A percentile compares a stretch with the other conserved stretches of the same genome.
phyloP scores from a whole-genome alignment of 2,113 vertebrate species.

The Laticauda laticaudata region DNA sequence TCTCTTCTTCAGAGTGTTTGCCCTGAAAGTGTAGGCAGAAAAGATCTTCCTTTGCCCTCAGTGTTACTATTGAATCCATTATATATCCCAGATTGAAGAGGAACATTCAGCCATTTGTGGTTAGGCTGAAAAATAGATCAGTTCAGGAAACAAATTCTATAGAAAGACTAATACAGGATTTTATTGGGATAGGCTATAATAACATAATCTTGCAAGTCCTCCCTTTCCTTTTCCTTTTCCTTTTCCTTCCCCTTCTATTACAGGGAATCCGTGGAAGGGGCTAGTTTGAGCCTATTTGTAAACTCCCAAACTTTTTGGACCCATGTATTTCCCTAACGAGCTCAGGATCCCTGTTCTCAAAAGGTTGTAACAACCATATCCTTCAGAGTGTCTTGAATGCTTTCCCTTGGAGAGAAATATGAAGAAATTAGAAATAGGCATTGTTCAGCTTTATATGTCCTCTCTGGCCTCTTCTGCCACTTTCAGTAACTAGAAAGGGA shows the following conservation, averaged over 20 bases:
- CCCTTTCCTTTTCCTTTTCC: neutral
- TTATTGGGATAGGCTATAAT: neutral
- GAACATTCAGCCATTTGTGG: neutral
- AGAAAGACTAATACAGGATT: neutral
- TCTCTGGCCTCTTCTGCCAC: neutral
- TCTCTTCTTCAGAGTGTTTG: neutral
- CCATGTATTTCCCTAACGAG: neutral
- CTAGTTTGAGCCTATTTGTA: neutral
- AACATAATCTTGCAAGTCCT: neutral
- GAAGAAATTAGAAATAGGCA: neutral
- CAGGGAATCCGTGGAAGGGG: neutral
- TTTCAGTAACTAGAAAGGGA: neutral
- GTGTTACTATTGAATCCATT: slow-evolving; percentile 8
- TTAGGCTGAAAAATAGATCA: neutral
- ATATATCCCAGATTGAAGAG: neutral
- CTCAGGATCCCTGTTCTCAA: slow-evolving; percentile 20
- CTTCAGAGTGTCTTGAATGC: neutral
- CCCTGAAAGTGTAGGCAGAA: neutral
- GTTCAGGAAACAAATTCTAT: neutral
- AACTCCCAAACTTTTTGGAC: neutral
- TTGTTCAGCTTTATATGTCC: neutral
- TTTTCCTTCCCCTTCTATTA: neutral
- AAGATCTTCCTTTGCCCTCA: neutral
- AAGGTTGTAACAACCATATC: slow-evolving; percentile 37
- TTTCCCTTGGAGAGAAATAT: neutral